Conservation (phyloP, 2,113 vertebrate species). For the Corydoras sp. region DNA sequence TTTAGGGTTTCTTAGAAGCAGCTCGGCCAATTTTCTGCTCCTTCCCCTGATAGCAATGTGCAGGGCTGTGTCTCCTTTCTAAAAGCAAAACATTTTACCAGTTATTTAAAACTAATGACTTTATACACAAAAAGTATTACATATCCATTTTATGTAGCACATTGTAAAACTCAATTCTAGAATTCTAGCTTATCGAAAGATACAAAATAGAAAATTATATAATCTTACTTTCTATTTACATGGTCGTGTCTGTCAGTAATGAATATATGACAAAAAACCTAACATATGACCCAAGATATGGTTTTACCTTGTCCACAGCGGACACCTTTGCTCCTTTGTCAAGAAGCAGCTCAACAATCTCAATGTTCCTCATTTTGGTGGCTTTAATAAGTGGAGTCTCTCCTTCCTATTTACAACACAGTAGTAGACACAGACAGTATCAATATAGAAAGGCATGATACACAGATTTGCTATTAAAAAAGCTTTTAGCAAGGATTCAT, state of each 20-base stretch:
- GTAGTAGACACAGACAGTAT: neutral
- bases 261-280: no score
- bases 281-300: no score
- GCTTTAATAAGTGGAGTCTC: conserved; percentile 96
- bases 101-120: no score
- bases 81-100: conserved; percentile 15
- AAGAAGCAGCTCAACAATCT: conserved; percentile 90
- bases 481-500: no score
- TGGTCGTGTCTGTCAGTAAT: no score
- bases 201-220: no score
- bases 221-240: no score
- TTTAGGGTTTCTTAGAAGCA: conserved; percentile 93
- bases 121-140: no score
- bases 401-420: conserved; percentile 74
- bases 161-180: neutral
- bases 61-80: conserved; percentile 96
- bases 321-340: conserved; percentile 97
- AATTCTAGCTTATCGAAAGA: no score
- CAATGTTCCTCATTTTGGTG: conserved; percentile 97
- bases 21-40: conserved; percentile 91
- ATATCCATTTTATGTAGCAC: no score
- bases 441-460: neutral
- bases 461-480: no score
- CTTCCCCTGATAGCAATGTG: conserved; percentile 94
- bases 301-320: conserved; percentile 82